A percentile compares a stretch with the other conserved stretches of the same genome.
These are phyloP conservation scores for Aphis gossypii DNA, from an alignment of 1,140 invertebrate species.

Conservation along the genomic window DNA sequence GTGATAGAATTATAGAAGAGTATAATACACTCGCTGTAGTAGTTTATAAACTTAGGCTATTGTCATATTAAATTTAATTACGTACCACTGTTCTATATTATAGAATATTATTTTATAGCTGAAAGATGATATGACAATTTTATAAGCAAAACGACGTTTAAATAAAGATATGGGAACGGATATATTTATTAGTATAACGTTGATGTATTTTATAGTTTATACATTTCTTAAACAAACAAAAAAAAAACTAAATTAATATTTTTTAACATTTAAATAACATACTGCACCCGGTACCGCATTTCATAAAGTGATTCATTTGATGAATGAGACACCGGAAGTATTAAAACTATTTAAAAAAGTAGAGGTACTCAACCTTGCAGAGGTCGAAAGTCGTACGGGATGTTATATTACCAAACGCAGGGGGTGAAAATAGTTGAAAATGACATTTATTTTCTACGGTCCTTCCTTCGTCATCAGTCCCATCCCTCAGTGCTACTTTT, in stretches of 20 bases:
- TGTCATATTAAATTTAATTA: neutral
- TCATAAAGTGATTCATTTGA: slow-evolving; percentile 35
- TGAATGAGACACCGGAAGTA: slow-evolving; percentile 35
- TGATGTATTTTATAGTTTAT: neutral
- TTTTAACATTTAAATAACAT: slow-evolving; percentile 14
- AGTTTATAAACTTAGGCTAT: no score
- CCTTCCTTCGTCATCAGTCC: slow-evolving; percentile 14
- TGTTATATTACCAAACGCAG: slow-evolving; percentile 11
- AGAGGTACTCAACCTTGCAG: neutral
- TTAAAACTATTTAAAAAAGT: slow-evolving; percentile 41
- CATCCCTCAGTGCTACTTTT: slow-evolving; percentile 12
- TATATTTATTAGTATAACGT: neutral
- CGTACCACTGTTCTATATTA: neutral
- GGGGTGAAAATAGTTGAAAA: slow-evolving; percentile 44
- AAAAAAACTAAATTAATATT: neutral
- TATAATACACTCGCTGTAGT: neutral
- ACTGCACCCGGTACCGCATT: neutral
- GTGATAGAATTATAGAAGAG: neutral
- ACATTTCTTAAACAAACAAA: neutral
- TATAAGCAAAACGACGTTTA: neutral
- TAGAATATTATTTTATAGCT: neutral
- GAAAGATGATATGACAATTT: neutral
- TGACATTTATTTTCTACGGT: slow-evolving; percentile 47
- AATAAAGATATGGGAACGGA: neutral
- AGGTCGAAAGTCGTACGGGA: slow-evolving; percentile 46